These are phyloP conservation scores for Carassius carassius DNA, from an alignment of 2,113 vertebrate genomes.

Conservation along the genomic window DNA sequence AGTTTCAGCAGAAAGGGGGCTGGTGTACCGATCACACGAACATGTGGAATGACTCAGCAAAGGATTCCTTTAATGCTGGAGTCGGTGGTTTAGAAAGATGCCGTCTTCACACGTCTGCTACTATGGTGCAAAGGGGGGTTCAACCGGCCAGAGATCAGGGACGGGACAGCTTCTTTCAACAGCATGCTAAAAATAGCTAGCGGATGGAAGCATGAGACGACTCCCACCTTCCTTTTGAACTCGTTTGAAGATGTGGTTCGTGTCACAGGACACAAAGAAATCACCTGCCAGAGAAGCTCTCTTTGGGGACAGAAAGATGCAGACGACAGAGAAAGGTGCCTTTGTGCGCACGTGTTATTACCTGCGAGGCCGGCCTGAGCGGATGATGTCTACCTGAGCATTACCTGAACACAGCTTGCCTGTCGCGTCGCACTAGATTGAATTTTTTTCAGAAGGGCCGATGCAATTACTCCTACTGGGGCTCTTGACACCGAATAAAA, in stretches of 20 bases:
- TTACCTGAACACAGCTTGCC: constrained; percentile 57
- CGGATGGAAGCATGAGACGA: not conserved
- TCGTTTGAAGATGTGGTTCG: constrained; percentile 28
- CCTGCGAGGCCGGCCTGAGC: not conserved
- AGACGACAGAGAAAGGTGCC: constrained; percentile 2
- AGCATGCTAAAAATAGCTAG: constrained; percentile 47
- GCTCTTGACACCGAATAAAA: constrained; percentile 45
- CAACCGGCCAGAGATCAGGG: not conserved
- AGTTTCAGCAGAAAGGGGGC: not conserved
- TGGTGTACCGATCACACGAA: not conserved
- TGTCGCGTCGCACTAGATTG: constrained; percentile 47
- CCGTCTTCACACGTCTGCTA: not conserved
- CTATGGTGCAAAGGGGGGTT: not conserved
- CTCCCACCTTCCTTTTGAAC: not conserved
- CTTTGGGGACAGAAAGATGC: constrained; percentile 7
- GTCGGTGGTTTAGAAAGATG: not conserved
- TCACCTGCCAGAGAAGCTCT: constrained; percentile 4
- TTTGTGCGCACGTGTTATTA: constrained; percentile 17
- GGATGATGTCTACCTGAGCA: constrained; percentile 45
- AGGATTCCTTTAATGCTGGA: not conserved
- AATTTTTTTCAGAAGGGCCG: constrained; percentile 45
- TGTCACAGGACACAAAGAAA: constrained; percentile 34
- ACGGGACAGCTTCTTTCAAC: constrained; percentile 46
- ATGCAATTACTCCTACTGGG: constrained; percentile 47
- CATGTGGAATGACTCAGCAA: constrained; percentile 4